Evolutionary conservation across 2,113 vertebrate species (phyloP), one percentile per base, ranked within the genome.

Genomic region (Lasiurus borealis): DNA sequence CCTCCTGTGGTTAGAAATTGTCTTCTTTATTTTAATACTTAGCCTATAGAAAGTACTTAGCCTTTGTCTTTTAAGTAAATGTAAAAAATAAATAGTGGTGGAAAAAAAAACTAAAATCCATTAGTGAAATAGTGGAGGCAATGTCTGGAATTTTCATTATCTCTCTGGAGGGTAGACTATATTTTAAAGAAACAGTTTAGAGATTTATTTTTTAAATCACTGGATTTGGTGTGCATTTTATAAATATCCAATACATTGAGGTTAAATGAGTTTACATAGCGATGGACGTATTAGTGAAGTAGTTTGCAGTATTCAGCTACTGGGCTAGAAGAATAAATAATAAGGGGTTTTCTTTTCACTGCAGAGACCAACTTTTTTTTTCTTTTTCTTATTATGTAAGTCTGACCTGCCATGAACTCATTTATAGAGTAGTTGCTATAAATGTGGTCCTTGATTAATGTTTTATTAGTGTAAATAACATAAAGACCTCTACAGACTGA

Each of bases 381-480:
- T 40, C 40, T 99, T n/a, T n/a, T n/a, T 98, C 98, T 98, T 99
- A 99, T 99, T 99, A 98, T 98, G 98, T 98, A 98, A 98, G 97
- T 97, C 97, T 99, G 98, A 99, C 99, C 99, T 98, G 95, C 95
- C 85, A 88, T 98, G 98, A 99, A 98, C 99, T 98, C 96, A 95
- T 98, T 98, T 98, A 98, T 91, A 97, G 97, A 98, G 97, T 97
- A 97, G 96, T 97, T 98, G 97, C 97, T 98, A 96, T 98, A 98
- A 98, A 98, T 98, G 98, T 98, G 96, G 97, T 95, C 93, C 94
- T 96, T 98, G 97, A 98, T 98, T 98, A 98, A 98, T 98, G 98
- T 99, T 99, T 99, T 98, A 99, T 99, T 98, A 98, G 98, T 98
- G 95, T 98, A 98, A 99, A 99, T 99, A 99, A 98, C 96, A 66